Conservation (phyloP, 2,888 invertebrate species). For the Margaritifera margaritifera region DNA sequence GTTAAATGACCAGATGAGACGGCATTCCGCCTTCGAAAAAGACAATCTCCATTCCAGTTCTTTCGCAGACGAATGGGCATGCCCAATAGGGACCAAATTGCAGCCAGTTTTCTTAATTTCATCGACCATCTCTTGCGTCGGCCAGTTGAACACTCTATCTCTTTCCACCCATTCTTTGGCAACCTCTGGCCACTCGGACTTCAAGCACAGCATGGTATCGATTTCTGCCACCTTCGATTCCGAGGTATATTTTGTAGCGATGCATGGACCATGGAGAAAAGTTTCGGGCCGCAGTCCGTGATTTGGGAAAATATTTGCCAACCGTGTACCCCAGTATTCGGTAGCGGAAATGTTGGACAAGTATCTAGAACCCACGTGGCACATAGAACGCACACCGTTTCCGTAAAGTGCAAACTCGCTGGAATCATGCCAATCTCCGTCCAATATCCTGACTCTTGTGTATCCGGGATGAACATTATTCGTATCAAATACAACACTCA, state of each 20-base stretch:
- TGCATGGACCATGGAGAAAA: slow-evolving; percentile 1
- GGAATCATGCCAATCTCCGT: neutral
- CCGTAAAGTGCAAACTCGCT: neutral
- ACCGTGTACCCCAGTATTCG: neutral
- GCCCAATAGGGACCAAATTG: slow-evolving; percentile 9
- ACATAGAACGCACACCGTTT: slow-evolving; percentile 2
- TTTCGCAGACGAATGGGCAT: neutral
- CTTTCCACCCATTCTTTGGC: slow-evolving; percentile 3
- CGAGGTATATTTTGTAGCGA: neutral
- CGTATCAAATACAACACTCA: neutral
- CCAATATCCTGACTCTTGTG: neutral
- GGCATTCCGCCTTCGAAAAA: slow-evolving; percentile 2
- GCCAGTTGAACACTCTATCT: slow-evolving; percentile 3
- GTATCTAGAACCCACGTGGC: neutral
- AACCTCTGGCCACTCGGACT: slow-evolving; percentile 4
- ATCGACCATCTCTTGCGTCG: neutral
- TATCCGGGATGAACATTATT: slow-evolving; percentile 1
- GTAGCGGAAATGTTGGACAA: neutral
- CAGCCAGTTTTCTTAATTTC: neutral
- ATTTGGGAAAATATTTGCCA: neutral
- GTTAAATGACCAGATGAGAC: slow-evolving; percentile 8
- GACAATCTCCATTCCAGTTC: slow-evolving; percentile 10
- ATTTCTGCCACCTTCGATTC: neutral
- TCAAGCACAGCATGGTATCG: neutral
- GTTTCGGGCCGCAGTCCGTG: neutral